Conservation (phyloP, 2,888 invertebrate genomes). For the Netelia inedita region DNA sequence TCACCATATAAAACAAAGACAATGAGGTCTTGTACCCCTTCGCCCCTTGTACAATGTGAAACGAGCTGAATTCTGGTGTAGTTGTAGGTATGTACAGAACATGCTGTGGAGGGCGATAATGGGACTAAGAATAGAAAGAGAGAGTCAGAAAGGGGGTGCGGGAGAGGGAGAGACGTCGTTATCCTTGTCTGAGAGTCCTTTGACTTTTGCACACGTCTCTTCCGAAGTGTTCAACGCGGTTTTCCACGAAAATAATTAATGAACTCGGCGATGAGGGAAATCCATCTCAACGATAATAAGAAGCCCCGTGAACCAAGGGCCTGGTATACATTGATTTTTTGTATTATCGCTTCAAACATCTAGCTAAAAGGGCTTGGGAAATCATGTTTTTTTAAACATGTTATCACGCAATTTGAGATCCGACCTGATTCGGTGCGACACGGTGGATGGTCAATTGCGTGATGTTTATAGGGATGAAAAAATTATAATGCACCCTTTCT, state of each 20-base stretch:
- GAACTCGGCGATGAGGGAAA: neutral
- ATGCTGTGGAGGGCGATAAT: conserved; percentile 34
- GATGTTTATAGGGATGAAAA: neutral
- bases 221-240: neutral
- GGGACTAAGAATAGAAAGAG: neutral
- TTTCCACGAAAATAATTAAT: conserved; percentile 21
- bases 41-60: conserved; percentile 31
- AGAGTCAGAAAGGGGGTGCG: neutral
- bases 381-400: neutral
- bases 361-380: neutral
- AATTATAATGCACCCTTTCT: conserved; percentile 8
- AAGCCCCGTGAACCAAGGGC: neutral
- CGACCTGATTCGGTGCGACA: neutral
- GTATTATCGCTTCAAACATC: neutral
- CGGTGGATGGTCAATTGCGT: neutral
- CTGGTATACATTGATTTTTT: neutral
- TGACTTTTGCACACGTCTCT: conserved; percentile 2
- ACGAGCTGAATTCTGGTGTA: conserved; percentile 11
- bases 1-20: conserved; percentile 52
- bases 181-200: neutral
- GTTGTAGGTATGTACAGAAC: neutral
- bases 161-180: conserved; percentile 21
- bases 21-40: conserved; percentile 22
- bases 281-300: neutral
- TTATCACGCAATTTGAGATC: neutral